Evolutionary conservation across 2,113 vertebrate genomes (phyloP).

Genomic region (Rhinoptilus africanus): DNA sequence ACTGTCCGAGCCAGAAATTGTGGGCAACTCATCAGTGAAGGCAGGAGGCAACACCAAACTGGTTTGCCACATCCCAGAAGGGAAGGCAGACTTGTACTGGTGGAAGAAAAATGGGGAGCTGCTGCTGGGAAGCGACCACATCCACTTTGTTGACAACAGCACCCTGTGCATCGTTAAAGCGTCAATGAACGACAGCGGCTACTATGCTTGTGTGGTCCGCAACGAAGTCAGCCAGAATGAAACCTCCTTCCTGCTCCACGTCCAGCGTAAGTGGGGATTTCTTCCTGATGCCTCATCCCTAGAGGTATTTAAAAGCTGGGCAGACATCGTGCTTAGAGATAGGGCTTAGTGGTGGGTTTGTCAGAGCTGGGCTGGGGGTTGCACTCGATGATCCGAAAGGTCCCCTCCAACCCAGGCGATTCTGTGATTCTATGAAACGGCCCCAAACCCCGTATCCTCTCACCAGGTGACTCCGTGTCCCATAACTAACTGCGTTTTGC

Average conservation of each 20-base stretch:
- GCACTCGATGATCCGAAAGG: too few relatives aligned
- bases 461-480: fast-evolving
- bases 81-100: not conserved
- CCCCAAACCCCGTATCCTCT: fast-evolving
- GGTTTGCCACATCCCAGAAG: not conserved
- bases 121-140: not conserved
- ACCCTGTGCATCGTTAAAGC: not conserved
- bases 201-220: not conserved
- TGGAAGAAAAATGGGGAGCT: not conserved
- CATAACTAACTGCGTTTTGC: not conserved
- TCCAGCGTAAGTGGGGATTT: not conserved
- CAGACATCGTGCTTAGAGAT: too few relatives aligned
- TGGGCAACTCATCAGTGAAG: not conserved
- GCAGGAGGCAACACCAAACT: not conserved
- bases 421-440: not conserved
- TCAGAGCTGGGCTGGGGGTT: too few relatives aligned
- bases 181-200: not conserved
- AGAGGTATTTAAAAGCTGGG: too few relatives aligned
- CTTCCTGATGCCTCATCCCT: not conserved
- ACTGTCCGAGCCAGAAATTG: not conserved
- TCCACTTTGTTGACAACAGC: not conserved
- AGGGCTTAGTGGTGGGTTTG: too few relatives aligned
- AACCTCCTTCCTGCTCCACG: slow-evolving; percentile 11
- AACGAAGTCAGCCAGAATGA: not conserved
- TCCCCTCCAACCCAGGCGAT: too few relatives aligned